These are phyloP conservation scores for Aix galericulata DNA, from an alignment of 2,113 vertebrate genomes.

Conservation along the genomic window DNA sequence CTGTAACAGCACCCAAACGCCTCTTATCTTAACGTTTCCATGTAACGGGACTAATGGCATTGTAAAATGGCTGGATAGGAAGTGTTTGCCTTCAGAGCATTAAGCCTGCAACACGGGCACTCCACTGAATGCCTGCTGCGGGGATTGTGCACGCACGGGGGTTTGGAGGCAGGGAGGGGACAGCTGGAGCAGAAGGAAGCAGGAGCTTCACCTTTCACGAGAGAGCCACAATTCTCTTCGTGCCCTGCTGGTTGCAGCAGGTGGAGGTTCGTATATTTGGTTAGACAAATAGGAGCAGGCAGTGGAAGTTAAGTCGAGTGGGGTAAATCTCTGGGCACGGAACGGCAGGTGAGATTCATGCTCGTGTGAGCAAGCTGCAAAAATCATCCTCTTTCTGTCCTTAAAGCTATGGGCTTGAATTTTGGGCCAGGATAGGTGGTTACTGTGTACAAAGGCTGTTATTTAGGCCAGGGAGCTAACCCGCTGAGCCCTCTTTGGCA, in stretches of 20 bases:
- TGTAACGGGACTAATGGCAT: background rate
- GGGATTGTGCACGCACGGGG: background rate
- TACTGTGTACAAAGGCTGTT: background rate
- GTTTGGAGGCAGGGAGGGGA: background rate
- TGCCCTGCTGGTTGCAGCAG: background rate
- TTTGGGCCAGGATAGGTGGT: background rate
- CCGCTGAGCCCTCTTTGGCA: background rate
- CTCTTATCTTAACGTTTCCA: background rate
- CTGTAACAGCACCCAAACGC: background rate
- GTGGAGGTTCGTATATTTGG: background rate
- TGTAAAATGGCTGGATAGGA: background rate
- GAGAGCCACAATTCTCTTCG: background rate
- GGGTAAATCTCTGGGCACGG: background rate
- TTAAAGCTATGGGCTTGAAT: background rate
- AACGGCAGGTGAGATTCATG: background rate
- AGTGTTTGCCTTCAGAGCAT: background rate
- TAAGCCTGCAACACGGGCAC: background rate
- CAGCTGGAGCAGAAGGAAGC: background rate
- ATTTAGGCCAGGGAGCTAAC: background rate
- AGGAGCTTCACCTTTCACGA: background rate
- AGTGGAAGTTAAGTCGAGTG: background rate
- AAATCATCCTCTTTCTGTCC: background rate
- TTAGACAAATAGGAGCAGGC: background rate
- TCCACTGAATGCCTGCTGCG: background rate
- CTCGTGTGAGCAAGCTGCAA: background rate